Evolutionary conservation across 2,113 vertebrate species (phyloP), one percentile per base, ranked within the genome.

Genomic region (Notarius lentiginosus): DNA sequence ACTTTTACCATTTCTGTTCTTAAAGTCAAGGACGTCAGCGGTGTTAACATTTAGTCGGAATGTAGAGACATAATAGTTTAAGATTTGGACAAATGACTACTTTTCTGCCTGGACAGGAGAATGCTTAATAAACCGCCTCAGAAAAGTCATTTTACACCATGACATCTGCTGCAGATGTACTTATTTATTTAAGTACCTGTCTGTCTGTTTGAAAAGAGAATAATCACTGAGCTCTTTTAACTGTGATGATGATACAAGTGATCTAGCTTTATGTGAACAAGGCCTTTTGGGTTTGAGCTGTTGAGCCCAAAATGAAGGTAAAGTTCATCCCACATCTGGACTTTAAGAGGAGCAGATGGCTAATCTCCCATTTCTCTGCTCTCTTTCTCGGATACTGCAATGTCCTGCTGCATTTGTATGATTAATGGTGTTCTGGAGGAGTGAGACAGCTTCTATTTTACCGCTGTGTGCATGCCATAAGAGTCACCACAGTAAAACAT

Each of bases 301-400:
- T n/a, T 60, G 24, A 60, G 15, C 73, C 41, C 82, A 20, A 82
- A 76, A 75, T 1, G 73, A 55, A 7, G 55, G n/a, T 27, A 27
- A 27, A 73, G 14, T 58, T 84, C 72, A 85, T 77, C 73, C 56
- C 85, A 79, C 84, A 87, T 89, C 85, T 89, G 85, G 88, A 34
- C 72, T 77, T 79, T 79, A 55, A 60, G 81, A 84, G 84, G 41
- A 73, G 47, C 51, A 58, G 79, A 60, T 76, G 85, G 34, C 81
- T 72, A 72, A 34, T 30, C 63, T 30, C 55, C 73, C 56, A 22
- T 68, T 61, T 79, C 58, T 61, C 55, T 85, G n/a, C 85, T 51
- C 76, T 82, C 20, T 79, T 34, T 27, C n/a, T 79, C 27, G 24
- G 58, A 77, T 83, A 55, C 81, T 83, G 84, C 77, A 14, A 47